Base-by-base conservation (phyloP, 1,140 invertebrate genomes). In the Tribolium madens region DNA sequence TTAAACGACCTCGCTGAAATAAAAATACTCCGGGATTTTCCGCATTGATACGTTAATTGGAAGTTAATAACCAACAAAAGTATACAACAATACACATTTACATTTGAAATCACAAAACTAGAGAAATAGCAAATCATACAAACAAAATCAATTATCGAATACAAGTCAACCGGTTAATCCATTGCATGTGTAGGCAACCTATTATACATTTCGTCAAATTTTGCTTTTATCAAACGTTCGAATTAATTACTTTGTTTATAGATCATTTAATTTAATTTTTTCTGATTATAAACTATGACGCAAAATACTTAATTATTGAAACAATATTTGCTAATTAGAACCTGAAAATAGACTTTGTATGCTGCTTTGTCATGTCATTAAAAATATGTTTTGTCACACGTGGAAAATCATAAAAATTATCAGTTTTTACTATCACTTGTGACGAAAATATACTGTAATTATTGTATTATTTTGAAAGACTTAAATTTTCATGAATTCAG, bases 191-290 rank as follows among this genome's bases (percentile, higher is more conserved):
- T 64, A 64, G 57, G 26, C 57, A 64, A 64, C 57, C 9, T 31
- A 33, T n/a, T 64, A 64, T 64, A 64, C 57, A 64, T 33, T 31
- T 33, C 21, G 7, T 64, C n/a, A 5, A 33, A 64, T 13, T 64
- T 26, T 33, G 36, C 13, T 14, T 4, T 64, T 18, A 64, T 64
- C 18, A 57, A 57, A n/a, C 13, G 10, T 18, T 21, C 21, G 18
- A 64, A 64, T 64, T 64, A 33, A 64, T 64, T 33, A 64, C 57
- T 64, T 64, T 64, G 26, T 64, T 64, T 12, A 18, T 64, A 33
- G 36, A 64, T 6, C 18, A n/a, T 10, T 57, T 57, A n/a, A 26
- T 12, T 57, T 26, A 26, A 15, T 14, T 50, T 50, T 17, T 50
- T 50, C 13, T 7, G 13, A 50, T 12, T 9, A 7, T 9, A 1